Percentiles rank a stretch among this genome's conserved stretches.
Conservation (phyloP, 2,113 vertebrate genomes). For the Misgurnus mizolepis region DNA sequence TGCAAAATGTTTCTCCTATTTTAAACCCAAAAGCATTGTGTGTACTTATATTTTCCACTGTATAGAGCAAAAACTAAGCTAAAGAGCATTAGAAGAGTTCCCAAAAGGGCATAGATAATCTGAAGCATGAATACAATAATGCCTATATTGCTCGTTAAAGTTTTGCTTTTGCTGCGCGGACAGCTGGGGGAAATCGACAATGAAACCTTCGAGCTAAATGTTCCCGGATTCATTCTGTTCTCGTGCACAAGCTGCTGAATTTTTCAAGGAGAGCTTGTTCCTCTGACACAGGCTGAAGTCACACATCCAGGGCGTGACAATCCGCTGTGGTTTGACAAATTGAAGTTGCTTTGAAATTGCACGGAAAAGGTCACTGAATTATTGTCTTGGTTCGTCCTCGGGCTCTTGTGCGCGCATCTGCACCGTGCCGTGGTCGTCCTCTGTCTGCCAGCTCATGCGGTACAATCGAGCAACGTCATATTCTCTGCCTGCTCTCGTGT, state of each 20-base stretch:
- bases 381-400: not conserved
- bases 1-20: too few relatives aligned
- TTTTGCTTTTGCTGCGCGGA: slow-evolving; percentile 1
- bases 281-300: slow-evolving; percentile 35
- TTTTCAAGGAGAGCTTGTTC: slow-evolving; percentile 33
- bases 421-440: not conserved
- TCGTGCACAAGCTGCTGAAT: slow-evolving; percentile 1
- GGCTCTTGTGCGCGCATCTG: not conserved
- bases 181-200: slow-evolving; percentile 31
- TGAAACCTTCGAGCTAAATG: slow-evolving; percentile 38
- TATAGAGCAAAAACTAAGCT: not conserved
- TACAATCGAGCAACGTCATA: not conserved
- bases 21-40: too few relatives aligned
- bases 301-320: slow-evolving; percentile 29
- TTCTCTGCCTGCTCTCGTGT: not conserved
- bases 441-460: not conserved
- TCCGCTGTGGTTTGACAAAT: slow-evolving; percentile 43
- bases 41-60: not conserved
- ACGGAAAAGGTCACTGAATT: slow-evolving; percentile 15
- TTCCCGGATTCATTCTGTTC: slow-evolving; percentile 23
- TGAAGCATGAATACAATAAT: slow-evolving; percentile 19
- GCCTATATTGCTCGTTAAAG: slow-evolving; percentile 31
- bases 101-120: not conserved
- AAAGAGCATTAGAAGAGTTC: not conserved
- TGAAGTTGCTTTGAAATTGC: slow-evolving; percentile 38